A percentile compares a stretch with the other conserved stretches of the same genome.
Conservation (phyloP, 2,888 invertebrate species). For the Seira ritae region DNA sequence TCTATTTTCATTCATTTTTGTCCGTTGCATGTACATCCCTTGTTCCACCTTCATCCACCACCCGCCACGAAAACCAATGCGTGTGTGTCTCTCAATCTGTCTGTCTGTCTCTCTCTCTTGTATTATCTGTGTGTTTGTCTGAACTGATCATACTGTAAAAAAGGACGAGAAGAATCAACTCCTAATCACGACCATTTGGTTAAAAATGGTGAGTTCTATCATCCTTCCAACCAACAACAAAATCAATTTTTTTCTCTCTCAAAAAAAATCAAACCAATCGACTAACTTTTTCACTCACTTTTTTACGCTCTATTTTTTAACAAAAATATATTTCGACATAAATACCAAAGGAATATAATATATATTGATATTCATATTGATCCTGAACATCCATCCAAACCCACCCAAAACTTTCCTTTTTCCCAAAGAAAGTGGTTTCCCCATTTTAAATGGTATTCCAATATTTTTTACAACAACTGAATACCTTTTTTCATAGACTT, state of each 20-base stretch:
- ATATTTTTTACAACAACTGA: not conserved
- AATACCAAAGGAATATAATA: not conserved
- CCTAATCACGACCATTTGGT: constrained; percentile 97
- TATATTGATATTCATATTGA: not conserved
- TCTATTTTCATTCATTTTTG: constrained; percentile 22
- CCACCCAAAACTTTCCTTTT: not conserved
- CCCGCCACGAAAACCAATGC: constrained; percentile 11
- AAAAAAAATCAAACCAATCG: constrained; percentile 42
- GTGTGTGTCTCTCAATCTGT: constrained; percentile 31
- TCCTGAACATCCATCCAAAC: not conserved
- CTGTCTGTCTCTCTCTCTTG: constrained; percentile 36
- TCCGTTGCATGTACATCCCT: constrained; percentile 63
- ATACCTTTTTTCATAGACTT: constrained; percentile 17
- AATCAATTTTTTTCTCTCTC: constrained; percentile 3
- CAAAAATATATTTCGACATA: constrained; percentile 28
- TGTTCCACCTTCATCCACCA: constrained; percentile 20
- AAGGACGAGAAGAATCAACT: constrained; percentile 98
- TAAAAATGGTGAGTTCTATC: constrained; percentile 88
- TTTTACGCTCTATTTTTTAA: constrained; percentile 29
- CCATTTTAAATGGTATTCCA: constrained; percentile 9
- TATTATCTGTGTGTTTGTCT: constrained; percentile 44
- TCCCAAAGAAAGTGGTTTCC: not conserved
- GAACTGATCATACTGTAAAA: constrained; percentile 67
- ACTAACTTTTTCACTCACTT: constrained; percentile 14
- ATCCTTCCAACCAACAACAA: constrained; percentile 49